Evolutionary conservation across 2,888 invertebrate species (phyloP), one percentile per base, ranked within the genome.

Genomic region (Tipula helvola): DNA sequence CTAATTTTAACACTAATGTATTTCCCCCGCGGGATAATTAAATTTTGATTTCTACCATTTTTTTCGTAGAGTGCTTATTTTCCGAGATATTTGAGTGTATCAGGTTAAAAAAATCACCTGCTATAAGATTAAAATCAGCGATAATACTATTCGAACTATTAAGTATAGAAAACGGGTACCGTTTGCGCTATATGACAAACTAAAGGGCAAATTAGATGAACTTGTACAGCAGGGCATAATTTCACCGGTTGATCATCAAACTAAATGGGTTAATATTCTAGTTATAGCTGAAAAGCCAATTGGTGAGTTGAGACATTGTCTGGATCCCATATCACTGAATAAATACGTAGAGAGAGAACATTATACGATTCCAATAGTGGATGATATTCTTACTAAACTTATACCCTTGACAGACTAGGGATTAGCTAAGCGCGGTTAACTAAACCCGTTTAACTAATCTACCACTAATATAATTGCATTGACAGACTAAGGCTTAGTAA

Each of bases 311-410:
- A 87, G 88, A 18, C 85, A 88, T 44, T 89, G 89, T 86, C 86
- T 89, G 36, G 88, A 89, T 87, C 88, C 88, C 86, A 89, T 88
- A 36, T 88, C 89, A 16, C 87, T 89, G 1, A 89, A 89, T 87
- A 86, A 86, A 13, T 88, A 88, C 36, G 89, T 90, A 86, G 87
- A 88, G 84, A 85, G 89, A 0, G 88, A 89, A 86, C 88, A 90
- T 87, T 89, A 88, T 87, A 86, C 88, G 36, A 89, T 90, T 88
- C 88, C 89, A 44, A 88, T 89, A n/a, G n/a, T n/a, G n/a, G n/a
- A n/a, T n/a, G n/a, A n/a, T n/a, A n/a, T n/a, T n/a, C n/a, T n/a
- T n/a, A 28, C 85, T 88, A 52, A 86, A 12, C 87, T n/a, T n/a
- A n/a, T n/a, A n/a, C n/a, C n/a, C n/a, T n/a, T n/a, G n/a, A n/a